Base-by-base conservation (phyloP, 2,113 vertebrate species). In the Caranx ignobilis region DNA sequence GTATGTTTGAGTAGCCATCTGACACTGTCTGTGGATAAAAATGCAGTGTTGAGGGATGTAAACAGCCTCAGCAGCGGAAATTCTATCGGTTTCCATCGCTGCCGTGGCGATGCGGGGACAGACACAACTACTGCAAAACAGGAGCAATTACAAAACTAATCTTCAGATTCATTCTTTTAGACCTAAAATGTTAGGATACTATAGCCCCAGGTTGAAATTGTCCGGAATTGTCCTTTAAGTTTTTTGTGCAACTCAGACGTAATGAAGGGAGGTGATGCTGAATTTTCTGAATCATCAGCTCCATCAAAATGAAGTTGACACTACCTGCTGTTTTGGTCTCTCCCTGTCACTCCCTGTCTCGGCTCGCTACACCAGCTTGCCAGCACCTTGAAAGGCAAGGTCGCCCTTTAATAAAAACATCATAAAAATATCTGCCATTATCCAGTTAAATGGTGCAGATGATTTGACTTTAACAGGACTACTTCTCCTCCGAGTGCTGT, bases 391-490 rank as follows among this genome's bases (percentile, higher is more conserved):
- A 87, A 87, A 88, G 75, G 69, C 89, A 92, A 94, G 89, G 91
- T 90, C 81, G 75, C 64, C 74, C 82, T 82, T 87, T 90, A 92
- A 92, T 91, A 81, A 92, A 89, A 88, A 93, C 84, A 75, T 83
- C 69, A 86, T 92, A 91, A 93, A 91, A 93, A 76, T 82, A 77
- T 71, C 82, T 41, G 83, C 84, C 81, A 93, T 94, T 94, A 94
- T 89, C 84, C 80, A 32, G 92, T 92, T 91, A 95, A 94, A 94
- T 93, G 92, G 90, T 90, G 91, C 93, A 91, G 91, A 92, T 92
- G 91, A 94, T 92, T 92, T 82, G 74, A 64, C 81, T 89, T 82
- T 84, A 86, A 88, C 80, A 65, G 79, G 75, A 89, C 78, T 77
- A 81, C 85, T 76, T 79, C 71, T 82, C 88, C 73, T 90, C 76